Percentiles rank a stretch among this genome's conserved stretches.
These are phyloP conservation scores for Cuculus canorus DNA, from an alignment of 2,797 vertebrate genomes.

Conservation along the genomic window DNA sequence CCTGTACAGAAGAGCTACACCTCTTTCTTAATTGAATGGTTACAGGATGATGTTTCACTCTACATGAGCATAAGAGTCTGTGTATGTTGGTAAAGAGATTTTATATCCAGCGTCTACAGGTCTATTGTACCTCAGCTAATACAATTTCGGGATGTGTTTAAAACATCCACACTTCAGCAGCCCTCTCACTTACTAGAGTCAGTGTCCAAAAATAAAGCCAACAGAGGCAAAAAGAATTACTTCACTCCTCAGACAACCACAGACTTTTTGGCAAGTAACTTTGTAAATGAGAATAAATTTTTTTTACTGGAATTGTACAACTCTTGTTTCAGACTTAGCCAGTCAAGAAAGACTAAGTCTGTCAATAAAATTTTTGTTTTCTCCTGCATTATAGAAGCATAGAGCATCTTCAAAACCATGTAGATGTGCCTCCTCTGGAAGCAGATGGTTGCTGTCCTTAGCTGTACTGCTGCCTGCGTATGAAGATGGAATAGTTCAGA, in stretches of 20 bases:
- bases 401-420: not conserved
- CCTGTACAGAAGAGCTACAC: not conserved
- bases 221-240: not conserved
- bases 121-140: not conserved
- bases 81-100: not conserved
- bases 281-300: not conserved
- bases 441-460: not conserved
- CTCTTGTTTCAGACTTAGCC: not conserved
- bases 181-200: not conserved
- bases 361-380: not conserved
- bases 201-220: not conserved
- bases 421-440: not conserved
- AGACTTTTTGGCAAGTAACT: not conserved
- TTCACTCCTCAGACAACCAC: rapidly evolving
- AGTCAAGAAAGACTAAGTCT: not conserved
- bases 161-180: not conserved
- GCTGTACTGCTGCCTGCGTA: not conserved
- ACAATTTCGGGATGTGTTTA: not conserved
- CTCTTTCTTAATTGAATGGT: not conserved
- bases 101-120: not conserved
- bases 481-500: not conserved
- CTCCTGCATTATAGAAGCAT: not conserved
- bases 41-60: not conserved
- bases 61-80: not conserved
- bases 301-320: not conserved